Percentiles rank a stretch among this genome's conserved stretches.
Conservation (phyloP, 2,113 vertebrate species). For the Grammomys dolichurus region DNA sequence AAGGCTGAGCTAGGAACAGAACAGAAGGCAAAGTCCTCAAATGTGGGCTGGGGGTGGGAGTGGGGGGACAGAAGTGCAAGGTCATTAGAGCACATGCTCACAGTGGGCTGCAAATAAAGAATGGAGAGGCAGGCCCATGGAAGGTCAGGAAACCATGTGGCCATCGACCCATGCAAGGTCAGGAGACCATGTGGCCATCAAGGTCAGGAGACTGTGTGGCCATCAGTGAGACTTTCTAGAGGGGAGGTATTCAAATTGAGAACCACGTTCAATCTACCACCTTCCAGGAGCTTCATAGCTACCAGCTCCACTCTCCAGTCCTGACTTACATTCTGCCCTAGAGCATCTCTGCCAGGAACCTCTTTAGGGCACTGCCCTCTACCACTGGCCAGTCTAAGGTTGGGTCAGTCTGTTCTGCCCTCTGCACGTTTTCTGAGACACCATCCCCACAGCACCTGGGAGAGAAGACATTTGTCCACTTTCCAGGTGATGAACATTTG, state of each 20-base stretch:
- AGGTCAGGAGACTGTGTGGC: rapidly evolving
- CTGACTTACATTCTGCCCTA: background rate
- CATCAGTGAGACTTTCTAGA: background rate
- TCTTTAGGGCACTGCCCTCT: background rate
- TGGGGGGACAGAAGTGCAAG: background rate
- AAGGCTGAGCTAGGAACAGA: background rate
- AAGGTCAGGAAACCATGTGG: rapidly evolving
- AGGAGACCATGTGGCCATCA: rapidly evolving
- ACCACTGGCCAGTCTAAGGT: too few species aligned
- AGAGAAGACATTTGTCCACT: background rate
- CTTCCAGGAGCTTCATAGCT: background rate
- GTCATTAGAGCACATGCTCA: rapidly evolving
- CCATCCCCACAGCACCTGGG: background rate
- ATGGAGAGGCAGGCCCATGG: too few species aligned
- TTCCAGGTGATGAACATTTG: background rate
- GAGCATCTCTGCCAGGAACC: background rate
- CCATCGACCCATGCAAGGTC: background rate
- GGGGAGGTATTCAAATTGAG: rapidly evolving
- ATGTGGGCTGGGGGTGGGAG: background rate
- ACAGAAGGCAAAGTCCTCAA: background rate
- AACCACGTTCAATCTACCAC: rapidly evolving
- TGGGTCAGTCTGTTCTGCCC: too few species aligned
- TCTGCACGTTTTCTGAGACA: background rate
- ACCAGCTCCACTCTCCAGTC: background rate
- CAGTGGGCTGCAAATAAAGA: rapidly evolving